Conservation (phyloP, 2,888 invertebrate species). For the Taenaris catops region DNA sequence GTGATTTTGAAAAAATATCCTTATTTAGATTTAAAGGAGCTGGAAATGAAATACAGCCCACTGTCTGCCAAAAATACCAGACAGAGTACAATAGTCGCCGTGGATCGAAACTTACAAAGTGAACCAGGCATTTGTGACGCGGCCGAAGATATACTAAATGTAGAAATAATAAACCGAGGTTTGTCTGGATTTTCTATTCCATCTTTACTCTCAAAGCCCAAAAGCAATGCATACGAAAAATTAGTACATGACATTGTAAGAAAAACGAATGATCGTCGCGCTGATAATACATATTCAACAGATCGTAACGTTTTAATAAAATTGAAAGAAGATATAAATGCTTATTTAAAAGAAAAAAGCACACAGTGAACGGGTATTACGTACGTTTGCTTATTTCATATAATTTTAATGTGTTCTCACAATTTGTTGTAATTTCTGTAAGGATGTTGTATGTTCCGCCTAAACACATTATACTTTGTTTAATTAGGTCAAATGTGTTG, state of each 20-base stretch:
- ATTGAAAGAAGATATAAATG: conserved; percentile 35
- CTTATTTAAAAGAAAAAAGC: conserved; percentile 24
- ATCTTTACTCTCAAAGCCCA: conserved; percentile 33
- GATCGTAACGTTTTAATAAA: conserved; percentile 26
- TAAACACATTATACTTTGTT: too few species aligned
- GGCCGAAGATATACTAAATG: conserved; percentile 45
- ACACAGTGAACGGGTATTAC: too few species aligned
- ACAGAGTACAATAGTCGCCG: conserved; percentile 39
- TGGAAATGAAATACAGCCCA: conserved; percentile 49
- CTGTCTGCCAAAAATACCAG: conserved; percentile 39
- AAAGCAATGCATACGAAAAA: conserved; percentile 28
- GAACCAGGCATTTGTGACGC: conserved; percentile 48
- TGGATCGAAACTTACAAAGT: conserved; percentile 32
- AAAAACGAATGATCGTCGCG: conserved; percentile 10
- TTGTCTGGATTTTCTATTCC: conserved; percentile 64
- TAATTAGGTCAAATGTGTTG: too few species aligned
- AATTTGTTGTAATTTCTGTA: too few species aligned
- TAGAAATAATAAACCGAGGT: conserved; percentile 63
- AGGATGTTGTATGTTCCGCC: too few species aligned
- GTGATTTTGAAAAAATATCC: conserved; percentile 72
- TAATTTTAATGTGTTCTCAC: too few species aligned
- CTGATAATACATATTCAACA: conserved; percentile 14
- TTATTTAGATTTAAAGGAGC: conserved; percentile 57
- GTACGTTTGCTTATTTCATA: too few species aligned
- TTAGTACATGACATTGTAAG: conserved; percentile 22